A percentile compares a stretch with the other conserved stretches of the same genome.
phyloP scores from a whole-genome alignment of 2,888 invertebrate genomes.

The Mythimna pallens region DNA sequence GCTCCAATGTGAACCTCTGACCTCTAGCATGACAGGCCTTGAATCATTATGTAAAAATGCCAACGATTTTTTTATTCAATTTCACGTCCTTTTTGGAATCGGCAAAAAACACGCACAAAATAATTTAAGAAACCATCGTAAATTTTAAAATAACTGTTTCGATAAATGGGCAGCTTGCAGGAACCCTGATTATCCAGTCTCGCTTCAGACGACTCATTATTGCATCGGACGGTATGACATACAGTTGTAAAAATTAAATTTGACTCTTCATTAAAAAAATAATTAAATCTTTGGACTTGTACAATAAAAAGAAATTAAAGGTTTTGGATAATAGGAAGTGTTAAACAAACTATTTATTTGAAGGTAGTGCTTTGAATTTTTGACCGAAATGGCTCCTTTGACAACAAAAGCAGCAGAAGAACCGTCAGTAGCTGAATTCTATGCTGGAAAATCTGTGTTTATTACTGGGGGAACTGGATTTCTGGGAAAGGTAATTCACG shows the following conservation, averaged over 20 bases:
- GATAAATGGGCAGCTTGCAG: not conserved
- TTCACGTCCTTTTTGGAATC: not conserved
- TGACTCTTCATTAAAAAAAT: no score
- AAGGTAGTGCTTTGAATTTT: not conserved
- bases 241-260: slow-evolving; percentile 6
- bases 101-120: no score
- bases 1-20: no score
- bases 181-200: slow-evolving; percentile 3
- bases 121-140: not conserved
- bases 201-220: slow-evolving; percentile 25
- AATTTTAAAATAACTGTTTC: not conserved
- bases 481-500: slow-evolving; percentile 92
- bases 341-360: not conserved
- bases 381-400: slow-evolving; percentile 36
- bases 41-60: not conserved
- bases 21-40: no score
- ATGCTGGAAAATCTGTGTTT: slow-evolving; percentile 91
- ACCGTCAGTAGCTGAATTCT: slow-evolving; percentile 85
- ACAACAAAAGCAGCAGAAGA: not conserved
- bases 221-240: not conserved
- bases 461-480: slow-evolving; percentile 95
- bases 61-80: not conserved
- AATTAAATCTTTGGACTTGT: no score
- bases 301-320: not conserved
- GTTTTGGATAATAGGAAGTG: not conserved